Evolutionary conservation across 1,140 invertebrate species (phyloP), one percentile per base, ranked within the genome.

Genomic region (Laupala kohalensis): DNA sequence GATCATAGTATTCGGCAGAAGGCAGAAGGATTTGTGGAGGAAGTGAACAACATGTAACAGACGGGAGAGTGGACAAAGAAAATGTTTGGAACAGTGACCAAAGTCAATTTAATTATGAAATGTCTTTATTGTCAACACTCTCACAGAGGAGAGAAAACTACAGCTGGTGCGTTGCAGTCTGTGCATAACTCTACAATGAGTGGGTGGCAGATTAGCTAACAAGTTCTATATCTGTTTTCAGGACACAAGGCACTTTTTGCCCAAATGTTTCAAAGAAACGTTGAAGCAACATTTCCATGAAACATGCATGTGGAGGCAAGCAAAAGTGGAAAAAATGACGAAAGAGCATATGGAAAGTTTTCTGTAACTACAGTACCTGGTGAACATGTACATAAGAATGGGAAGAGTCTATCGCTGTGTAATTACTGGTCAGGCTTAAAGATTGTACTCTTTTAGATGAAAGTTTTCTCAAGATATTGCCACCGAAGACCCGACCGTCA

Each of bases 71-170:
- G 30, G 30, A 37, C 30, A 37, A 37, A 15, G 30, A 37, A 37
- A 37, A 37, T 15, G 68, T 69, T 69, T 69, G 68, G 68, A 69
- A 37, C 29, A 69, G 29, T 69, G 27, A 69, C 27, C 68, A 69
- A 27, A 27, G 27, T 69, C 68, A 69, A 69, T 69, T 69, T 28
- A 29, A 69, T 69, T 69, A n/a, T 69, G 68, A 69, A 69, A 69
- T 69, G 28, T 69, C 68, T 69, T 30, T 28, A 29, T 69, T 69
- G 68, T 29, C 68, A 69, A 69, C 25, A 37, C 29, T 69, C 27
- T 69, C 68, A 4, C 68, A 69, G 25, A 69, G 28, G 6, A 5
- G 19, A 29, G 68, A 69, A 69, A 69, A 69, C 27, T 69, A 69
- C 29, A 30, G 68, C 25, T 69, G 68, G 29, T 69, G 29, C 19